Conservation (phyloP, 2,888 invertebrate genomes). For the Heteropelma amictum region DNA sequence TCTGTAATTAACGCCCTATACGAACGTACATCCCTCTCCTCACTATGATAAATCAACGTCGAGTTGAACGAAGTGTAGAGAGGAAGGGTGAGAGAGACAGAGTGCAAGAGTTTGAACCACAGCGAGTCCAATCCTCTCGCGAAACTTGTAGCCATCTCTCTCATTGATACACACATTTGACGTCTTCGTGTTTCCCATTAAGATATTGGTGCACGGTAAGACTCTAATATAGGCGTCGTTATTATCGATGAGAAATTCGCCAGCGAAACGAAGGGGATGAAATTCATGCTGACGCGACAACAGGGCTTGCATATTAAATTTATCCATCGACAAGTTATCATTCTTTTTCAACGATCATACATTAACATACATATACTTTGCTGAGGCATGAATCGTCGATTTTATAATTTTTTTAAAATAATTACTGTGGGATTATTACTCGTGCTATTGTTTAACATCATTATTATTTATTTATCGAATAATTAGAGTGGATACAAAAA, state of each 20-base stretch:
- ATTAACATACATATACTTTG: too few species aligned
- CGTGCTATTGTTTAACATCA: background rate
- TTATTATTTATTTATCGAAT: too few species aligned
- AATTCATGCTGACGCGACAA: conserved; percentile 40
- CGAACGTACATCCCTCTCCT: conserved; percentile 54
- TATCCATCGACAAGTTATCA: conserved; percentile 12
- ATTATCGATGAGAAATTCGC: conserved; percentile 49
- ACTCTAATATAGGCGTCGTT: conserved; percentile 39
- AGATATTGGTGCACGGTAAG: conserved; percentile 27
- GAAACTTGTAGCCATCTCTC: conserved; percentile 48
- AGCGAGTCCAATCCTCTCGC: conserved; percentile 40
- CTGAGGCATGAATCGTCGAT: too few species aligned
- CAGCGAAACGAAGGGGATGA: conserved; percentile 20
- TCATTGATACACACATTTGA: conserved; percentile 12
- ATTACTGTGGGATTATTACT: background rate
- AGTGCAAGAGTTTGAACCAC: conserved; percentile 17
- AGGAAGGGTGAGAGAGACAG: conserved; percentile 2
- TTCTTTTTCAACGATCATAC: too few species aligned
- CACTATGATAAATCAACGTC: conserved; percentile 56
- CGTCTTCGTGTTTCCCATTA: background rate
- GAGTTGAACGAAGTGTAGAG: conserved; percentile 30
- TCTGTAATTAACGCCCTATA: conserved; percentile 58
- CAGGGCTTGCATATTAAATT: conserved; percentile 1
- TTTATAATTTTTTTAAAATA: background rate
- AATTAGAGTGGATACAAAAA: too few species aligned